phyloP scores from a whole-genome alignment of 2,888 invertebrate species.

The Melanargia galathea region DNA sequence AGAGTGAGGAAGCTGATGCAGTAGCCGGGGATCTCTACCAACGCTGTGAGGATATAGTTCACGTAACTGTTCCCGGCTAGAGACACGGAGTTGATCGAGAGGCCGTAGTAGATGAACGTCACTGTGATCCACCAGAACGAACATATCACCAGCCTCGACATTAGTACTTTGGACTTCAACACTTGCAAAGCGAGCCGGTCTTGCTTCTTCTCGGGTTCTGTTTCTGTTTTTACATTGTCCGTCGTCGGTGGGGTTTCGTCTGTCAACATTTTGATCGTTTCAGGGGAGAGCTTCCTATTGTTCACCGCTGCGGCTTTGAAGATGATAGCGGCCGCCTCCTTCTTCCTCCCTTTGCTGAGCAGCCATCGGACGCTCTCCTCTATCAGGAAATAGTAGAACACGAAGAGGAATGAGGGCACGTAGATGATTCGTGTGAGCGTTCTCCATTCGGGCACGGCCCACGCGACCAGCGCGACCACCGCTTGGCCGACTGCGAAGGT shows the following conservation, averaged over 20 bases:
- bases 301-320: conserved; percentile 70
- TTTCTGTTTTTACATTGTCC: conserved; percentile 25
- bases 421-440: conserved; percentile 83
- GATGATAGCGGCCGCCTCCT: conserved; percentile 72
- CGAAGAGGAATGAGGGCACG: conserved; percentile 83
- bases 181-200: conserved; percentile 55
- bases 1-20: conserved; percentile 80
- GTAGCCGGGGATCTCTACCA: conserved; percentile 86
- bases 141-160: conserved; percentile 82
- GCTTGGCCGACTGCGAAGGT: conserved; percentile 86
- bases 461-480: conserved; percentile 83
- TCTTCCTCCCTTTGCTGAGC: conserved; percentile 81
- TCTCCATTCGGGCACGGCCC: conserved; percentile 85
- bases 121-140: conserved; percentile 91
- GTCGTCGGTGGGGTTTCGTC: conserved; percentile 38
- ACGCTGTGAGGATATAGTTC: conserved; percentile 86
- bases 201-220: conserved; percentile 30
- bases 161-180: conserved; percentile 70
- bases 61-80: conserved; percentile 88
- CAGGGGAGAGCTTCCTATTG: conserved; percentile 64
- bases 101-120: conserved; percentile 90
- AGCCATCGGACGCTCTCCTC: conserved; percentile 88
- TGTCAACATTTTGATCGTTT: conserved; percentile 52
- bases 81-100: conserved; percentile 89
- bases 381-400: conserved; percentile 83